Evolutionary conservation across 2,113 vertebrate species (phyloP).

Genomic region (Eublepharis macularius): DNA sequence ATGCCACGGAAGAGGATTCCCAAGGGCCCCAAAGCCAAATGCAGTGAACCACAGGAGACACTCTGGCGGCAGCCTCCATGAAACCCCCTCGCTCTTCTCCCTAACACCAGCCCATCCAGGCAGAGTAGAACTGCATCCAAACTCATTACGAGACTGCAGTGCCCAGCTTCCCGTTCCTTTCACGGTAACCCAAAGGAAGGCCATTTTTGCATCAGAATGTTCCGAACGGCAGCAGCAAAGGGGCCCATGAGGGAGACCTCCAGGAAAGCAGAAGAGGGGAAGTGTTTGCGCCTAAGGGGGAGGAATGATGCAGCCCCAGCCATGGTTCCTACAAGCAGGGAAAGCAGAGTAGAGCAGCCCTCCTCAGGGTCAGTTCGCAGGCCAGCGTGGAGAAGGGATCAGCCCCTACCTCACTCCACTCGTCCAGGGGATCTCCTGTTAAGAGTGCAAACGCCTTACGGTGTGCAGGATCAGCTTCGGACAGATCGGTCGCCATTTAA

Average conservation of each 20-base stretch:
- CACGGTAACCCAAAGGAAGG: slow-evolving; percentile 9
- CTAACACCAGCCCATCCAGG: not conserved
- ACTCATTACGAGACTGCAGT: slow-evolving; percentile 33
- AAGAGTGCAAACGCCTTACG: slow-evolving; percentile 82
- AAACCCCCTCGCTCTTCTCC: slow-evolving; percentile 35
- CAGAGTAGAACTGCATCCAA: slow-evolving; percentile 50
- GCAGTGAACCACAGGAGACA: slow-evolving; percentile 38
- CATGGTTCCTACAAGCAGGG: slow-evolving; percentile 49
- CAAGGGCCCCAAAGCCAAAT: slow-evolving; percentile 41
- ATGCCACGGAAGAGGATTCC: slow-evolving; percentile 6
- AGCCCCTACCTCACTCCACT: slow-evolving; percentile 84
- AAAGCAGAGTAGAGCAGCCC: slow-evolving; percentile 60
- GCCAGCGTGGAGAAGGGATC: slow-evolving; percentile 75
- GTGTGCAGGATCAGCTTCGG: slow-evolving; percentile 81
- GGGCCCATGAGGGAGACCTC: slow-evolving; percentile 27
- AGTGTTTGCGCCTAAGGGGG: slow-evolving; percentile 11
- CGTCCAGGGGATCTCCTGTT: slow-evolving; percentile 83
- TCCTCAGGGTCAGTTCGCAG: slow-evolving; percentile 73
- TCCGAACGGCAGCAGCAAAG: slow-evolving; percentile 39
- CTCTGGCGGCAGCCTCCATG: slow-evolving; percentile 46
- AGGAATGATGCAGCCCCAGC: slow-evolving; percentile 44
- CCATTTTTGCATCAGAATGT: slow-evolving; percentile 23
- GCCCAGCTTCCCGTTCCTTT: slow-evolving; percentile 39
- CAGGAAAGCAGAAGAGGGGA: slow-evolving; percentile 54
- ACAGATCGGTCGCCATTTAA: slow-evolving; percentile 82